phyloP scores from a whole-genome alignment of 2,113 vertebrate genomes.

The Ctenomys sociabilis region DNA sequence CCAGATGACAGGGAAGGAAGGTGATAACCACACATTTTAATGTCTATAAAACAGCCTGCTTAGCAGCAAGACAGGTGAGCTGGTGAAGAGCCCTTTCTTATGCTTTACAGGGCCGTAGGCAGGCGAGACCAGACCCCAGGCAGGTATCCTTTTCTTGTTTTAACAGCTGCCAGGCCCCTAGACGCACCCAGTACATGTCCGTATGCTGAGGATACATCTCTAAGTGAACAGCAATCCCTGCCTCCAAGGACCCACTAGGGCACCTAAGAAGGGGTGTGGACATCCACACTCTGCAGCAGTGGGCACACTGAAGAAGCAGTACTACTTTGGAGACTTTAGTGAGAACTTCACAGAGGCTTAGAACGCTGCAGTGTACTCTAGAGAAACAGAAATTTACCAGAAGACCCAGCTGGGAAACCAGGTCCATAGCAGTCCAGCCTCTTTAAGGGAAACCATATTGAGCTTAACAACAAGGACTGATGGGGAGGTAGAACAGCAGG shows the following conservation, averaged over 20 bases:
- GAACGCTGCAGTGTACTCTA: not conserved
- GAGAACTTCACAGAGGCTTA: not conserved
- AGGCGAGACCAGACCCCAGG: not conserved
- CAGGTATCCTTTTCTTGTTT: not conserved
- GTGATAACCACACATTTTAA: not conserved
- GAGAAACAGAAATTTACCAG: not conserved
- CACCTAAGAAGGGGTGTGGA: not conserved
- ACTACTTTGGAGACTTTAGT: not conserved
- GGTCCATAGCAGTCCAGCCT: not conserved
- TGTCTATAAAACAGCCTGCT: not conserved
- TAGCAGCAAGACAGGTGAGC: not conserved
- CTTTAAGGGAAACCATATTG: not conserved
- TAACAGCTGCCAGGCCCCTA: not conserved
- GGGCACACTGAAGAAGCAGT: not conserved
- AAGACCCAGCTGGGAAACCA: not conserved
- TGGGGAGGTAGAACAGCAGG: not conserved
- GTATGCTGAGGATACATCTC: not conserved
- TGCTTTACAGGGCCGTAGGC: not conserved
- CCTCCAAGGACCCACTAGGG: not conserved
- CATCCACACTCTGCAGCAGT: not conserved
- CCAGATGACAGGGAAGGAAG: not conserved
- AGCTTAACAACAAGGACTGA: not conserved
- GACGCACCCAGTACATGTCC: not conserved
- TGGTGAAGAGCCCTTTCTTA: not conserved
- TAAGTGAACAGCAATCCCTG: not conserved